Conservation (phyloP, 2,888 invertebrate species). For the Girardia tigrina region DNA sequence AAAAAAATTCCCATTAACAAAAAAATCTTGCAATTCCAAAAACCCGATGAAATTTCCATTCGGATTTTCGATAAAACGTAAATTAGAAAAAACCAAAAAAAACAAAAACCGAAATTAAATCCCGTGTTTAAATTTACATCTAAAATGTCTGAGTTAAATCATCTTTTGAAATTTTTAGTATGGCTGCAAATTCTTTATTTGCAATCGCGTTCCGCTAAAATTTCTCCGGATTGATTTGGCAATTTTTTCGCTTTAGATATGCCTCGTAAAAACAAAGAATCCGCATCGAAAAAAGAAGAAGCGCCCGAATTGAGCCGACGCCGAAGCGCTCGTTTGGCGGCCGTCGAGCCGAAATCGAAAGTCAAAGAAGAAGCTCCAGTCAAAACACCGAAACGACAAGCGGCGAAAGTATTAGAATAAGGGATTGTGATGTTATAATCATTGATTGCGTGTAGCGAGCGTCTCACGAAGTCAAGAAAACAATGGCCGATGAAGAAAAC, state of each 20-base stretch:
- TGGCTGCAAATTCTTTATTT: conserved; percentile 18
- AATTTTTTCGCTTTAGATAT: neutral
- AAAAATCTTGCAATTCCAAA: too few species aligned
- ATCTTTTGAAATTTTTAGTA: conserved; percentile 8
- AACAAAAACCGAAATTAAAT: too few species aligned
- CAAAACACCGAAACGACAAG: neutral
- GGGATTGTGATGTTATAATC: neutral
- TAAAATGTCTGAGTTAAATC: conserved; percentile 12
- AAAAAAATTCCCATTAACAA: too few species aligned
- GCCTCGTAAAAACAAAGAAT: conserved; percentile 2
- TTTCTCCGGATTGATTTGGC: too few species aligned
- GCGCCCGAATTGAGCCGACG: neutral
- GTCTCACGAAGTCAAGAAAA: neutral
- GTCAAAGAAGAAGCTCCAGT: conserved; percentile 3
- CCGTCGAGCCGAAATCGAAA: neutral
- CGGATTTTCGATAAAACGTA: too few species aligned
- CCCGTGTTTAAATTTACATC: conserved; percentile 12
- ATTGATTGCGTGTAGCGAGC: neutral
- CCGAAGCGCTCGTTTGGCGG: neutral
- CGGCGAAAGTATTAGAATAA: neutral
- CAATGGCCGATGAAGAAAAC: conserved; percentile 18
- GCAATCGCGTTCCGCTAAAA: neutral
- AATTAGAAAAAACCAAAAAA: too few species aligned
- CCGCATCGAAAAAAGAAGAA: neutral
- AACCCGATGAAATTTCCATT: too few species aligned